Base-by-base conservation (phyloP, 2,888 invertebrate species). In the Pterostichus madidus region DNA sequence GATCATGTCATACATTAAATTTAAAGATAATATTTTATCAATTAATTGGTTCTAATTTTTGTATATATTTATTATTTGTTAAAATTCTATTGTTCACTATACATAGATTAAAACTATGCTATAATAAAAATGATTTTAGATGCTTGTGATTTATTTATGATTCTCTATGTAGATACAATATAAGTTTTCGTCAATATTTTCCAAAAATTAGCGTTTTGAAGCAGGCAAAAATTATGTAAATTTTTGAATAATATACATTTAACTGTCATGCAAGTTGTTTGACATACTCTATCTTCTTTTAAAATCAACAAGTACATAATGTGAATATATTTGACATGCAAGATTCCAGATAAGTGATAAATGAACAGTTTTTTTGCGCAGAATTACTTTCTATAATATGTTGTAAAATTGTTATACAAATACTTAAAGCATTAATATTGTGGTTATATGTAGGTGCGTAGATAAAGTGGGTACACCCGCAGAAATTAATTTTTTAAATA, bases 151-250 rank as follows among this genome's bases (percentile, higher is more conserved):
- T 59, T 59, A 31, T 31, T 6, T 59, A 5, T 1, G 3, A 61
- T 49, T 11, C 49, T 49, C 0, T 49, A 49, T 61, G 8, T n/a
- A 11, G 24, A 24, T 24, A 24, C 3, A 2, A 24, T 2, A 24
- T 24, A 24, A 1, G 3, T 24, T 24, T 2, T 24, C 39, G 1
- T 39, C 13, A 35, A 35, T n/a, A 64, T 64, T 35, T 35, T 64
- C 13, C 31, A 0, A 6, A 35, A 35, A 35, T 64, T 64, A 13
- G 35, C 35, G 64, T 35, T 64, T 59, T 1, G 35, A 64, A 5
- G 64, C 64, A 64, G n/a, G 64, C 31, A 64, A 64, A 64, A 35
- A 64, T 64, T 32, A 64, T 64, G 64, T 35, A 64, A 35, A 64
- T 64, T 35, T 32, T 35, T 32, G 32, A 64, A 13, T 31, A 35